A percentile compares a stretch with the other conserved stretches of the same genome.
phyloP scores from a whole-genome alignment of 2,888 invertebrate genomes.

The Gasteruption jaculator region DNA sequence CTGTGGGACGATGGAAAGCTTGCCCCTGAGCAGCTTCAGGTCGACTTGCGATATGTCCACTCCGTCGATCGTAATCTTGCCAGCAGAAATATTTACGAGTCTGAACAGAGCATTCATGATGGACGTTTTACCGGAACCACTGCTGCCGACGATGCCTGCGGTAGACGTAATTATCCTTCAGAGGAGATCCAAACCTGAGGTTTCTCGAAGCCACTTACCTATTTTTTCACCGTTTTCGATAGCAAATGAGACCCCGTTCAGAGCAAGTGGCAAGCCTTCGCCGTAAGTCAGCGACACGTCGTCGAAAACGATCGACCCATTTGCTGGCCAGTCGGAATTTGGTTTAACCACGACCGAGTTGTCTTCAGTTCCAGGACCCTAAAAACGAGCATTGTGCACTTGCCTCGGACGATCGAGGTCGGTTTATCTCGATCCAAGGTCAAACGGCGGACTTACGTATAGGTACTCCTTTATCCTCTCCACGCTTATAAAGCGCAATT shows the following conservation, averaged over 20 bases:
- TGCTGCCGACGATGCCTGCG: slow-evolving; percentile 52
- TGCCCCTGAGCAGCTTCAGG: slow-evolving; percentile 52
- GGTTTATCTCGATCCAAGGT: too few relatives aligned
- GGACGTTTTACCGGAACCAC: slow-evolving; percentile 58
- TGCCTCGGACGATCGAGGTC: too few relatives aligned
- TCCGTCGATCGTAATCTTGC: slow-evolving; percentile 55
- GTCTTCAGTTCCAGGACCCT: too few relatives aligned
- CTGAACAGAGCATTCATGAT: slow-evolving; percentile 59
- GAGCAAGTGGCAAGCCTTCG: slow-evolving; percentile 50
- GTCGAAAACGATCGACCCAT: slow-evolving; percentile 54
- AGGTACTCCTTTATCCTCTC: slow-evolving; percentile 50
- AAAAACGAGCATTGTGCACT: too few relatives aligned
- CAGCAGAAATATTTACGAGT: slow-evolving; percentile 56
- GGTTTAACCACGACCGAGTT: too few relatives aligned
- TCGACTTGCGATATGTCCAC: slow-evolving; percentile 50
- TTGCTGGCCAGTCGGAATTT: slow-evolving; percentile 53
- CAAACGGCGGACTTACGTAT: slow-evolving; percentile 33
- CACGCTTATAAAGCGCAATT: slow-evolving; percentile 53
- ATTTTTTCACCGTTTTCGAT: slow-evolving; percentile 58
- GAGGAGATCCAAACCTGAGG: slow-evolving; percentile 2
- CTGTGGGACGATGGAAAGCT: slow-evolving; percentile 58
- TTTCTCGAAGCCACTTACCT: slow-evolving; percentile 44
- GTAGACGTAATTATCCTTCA: slow-evolving; percentile 10
- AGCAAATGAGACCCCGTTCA: slow-evolving; percentile 56
- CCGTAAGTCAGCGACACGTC: slow-evolving; percentile 55